Percentiles rank a stretch among this genome's conserved stretches.
Evolutionary conservation across 2,113 vertebrate species (phyloP).

Genomic region (Gorsachius goisagi): DNA sequence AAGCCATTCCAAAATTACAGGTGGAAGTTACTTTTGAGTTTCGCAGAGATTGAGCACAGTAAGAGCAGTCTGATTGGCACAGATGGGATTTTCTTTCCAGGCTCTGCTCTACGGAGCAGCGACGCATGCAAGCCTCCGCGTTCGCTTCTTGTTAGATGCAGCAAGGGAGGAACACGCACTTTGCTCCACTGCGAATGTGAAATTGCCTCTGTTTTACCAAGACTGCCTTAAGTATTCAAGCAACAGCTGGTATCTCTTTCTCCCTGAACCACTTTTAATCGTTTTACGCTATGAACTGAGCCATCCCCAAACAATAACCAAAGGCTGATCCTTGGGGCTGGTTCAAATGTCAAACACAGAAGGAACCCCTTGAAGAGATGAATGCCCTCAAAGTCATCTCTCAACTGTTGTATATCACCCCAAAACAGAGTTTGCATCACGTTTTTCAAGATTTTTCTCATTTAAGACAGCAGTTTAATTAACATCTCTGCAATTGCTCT

Average conservation of each 20-base stretch:
- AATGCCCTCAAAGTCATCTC: neutral
- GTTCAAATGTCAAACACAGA: neutral
- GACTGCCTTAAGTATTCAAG: neutral
- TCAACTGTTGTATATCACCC: neutral
- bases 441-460: neutral
- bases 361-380: neutral
- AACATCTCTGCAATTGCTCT: neutral
- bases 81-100: neutral
- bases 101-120: neutral
- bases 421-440: accelerated
- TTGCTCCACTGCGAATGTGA: neutral
- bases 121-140: accelerated
- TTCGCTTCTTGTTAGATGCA: neutral
- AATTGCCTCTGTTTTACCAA: neutral
- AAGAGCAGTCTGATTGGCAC: neutral
- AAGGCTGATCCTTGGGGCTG: neutral
- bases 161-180: accelerated
- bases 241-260: neutral
- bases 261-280: neutral
- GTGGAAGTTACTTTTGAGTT: neutral
- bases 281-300: accelerated
- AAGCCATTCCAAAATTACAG: neutral
- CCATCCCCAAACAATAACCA: neutral
- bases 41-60: neutral
- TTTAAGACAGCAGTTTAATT: neutral